Conservation (phyloP, 2,888 invertebrate genomes). For the Cataglyphis cursor region DNA sequence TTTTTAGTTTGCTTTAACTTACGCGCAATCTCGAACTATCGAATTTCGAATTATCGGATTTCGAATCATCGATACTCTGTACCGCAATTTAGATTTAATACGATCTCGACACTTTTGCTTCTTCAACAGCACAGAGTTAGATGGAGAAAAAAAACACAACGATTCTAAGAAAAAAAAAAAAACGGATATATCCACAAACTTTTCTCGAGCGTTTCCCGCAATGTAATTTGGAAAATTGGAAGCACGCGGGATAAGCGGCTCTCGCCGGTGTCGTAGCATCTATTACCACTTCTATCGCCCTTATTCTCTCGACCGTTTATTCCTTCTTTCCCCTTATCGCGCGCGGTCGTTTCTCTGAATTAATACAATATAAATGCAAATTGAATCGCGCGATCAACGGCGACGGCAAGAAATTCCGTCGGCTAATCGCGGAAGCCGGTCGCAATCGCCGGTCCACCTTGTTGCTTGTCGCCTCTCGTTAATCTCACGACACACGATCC, state of each 20-base stretch:
- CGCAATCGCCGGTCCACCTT: neutral
- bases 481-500: slow-evolving; percentile 27
- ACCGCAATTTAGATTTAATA: neutral
- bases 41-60: slow-evolving; percentile 25
- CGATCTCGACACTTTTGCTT: neutral
- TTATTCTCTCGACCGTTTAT: slow-evolving; percentile 30
- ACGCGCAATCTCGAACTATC: neutral
- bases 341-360: slow-evolving; percentile 73
- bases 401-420: slow-evolving; percentile 61
- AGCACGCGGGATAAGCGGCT: slow-evolving; percentile 74
- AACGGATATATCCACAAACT: slow-evolving; percentile 45
- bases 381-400: slow-evolving; percentile 71
- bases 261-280: slow-evolving; percentile 76
- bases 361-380: slow-evolving; percentile 84
- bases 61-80: neutral
- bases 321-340: slow-evolving; percentile 25
- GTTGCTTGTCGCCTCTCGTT: slow-evolving; percentile 2
- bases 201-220: slow-evolving; percentile 72
- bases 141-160: neutral
- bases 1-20: neutral
- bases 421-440: slow-evolving; percentile 44
- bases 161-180: neutral
- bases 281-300: slow-evolving; percentile 62
- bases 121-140: neutral
- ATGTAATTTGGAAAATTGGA: slow-evolving; percentile 81